A percentile compares a stretch with the other conserved stretches of the same genome.
Evolutionary conservation across 2,797 vertebrate genomes (phyloP).

Genomic region (Eulemur mongoz): DNA sequence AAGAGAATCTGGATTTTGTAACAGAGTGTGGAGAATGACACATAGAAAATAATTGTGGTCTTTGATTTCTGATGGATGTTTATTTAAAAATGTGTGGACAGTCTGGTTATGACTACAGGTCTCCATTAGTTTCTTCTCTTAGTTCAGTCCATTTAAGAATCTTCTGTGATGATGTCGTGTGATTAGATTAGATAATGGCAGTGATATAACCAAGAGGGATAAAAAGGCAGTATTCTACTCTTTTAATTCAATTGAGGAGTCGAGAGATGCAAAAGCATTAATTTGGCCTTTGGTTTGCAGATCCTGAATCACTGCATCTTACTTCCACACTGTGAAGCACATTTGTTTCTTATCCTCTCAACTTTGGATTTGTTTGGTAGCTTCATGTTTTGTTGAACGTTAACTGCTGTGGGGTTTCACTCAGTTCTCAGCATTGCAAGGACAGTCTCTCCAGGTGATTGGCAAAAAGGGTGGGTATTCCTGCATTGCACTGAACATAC

Average conservation of each 20-base stretch:
- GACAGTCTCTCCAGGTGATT: background rate
- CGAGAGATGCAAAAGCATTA: background rate
- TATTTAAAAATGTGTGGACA: background rate
- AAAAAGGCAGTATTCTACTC: background rate
- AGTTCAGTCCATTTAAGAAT: background rate
- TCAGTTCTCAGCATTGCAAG: background rate
- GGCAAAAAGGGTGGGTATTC: background rate
- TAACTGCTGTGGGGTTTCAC: background rate
- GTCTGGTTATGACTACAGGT: background rate
- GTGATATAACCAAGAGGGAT: background rate
- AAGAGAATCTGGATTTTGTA: background rate
- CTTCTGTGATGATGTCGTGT: background rate
- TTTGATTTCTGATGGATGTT: background rate
- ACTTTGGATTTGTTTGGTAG: background rate
- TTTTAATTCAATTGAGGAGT: background rate
- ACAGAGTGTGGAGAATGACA: background rate
- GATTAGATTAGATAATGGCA: background rate
- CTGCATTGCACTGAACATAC: no score
- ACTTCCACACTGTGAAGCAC: background rate
- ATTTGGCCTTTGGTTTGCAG: background rate
- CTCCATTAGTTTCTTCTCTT: background rate
- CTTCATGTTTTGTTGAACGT: background rate
- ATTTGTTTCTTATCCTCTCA: background rate
- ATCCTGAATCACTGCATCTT: background rate
- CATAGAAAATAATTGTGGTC: background rate